Evolutionary conservation across 1,140 invertebrate species (phyloP).

Genomic region (Metopolophium dirhodum): DNA sequence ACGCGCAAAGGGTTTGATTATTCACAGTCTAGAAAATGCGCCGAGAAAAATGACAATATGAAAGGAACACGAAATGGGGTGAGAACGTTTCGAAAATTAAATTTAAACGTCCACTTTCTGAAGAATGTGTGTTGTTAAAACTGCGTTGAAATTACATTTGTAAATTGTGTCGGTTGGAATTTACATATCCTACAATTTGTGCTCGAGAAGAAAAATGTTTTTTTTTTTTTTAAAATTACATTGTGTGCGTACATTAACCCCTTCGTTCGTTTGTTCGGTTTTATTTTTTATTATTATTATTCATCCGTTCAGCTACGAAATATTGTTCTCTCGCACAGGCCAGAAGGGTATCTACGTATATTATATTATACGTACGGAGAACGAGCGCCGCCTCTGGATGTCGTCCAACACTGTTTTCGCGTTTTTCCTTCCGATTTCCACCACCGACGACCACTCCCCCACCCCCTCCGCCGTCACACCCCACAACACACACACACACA

Average conservation of each 20-base stretch:
- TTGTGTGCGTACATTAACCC: conserved; percentile 7
- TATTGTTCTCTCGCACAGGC: conserved; percentile 3
- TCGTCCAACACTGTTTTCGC: conserved; percentile 39
- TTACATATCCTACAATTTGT: neutral
- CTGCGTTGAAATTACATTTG: neutral
- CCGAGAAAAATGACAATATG: neutral
- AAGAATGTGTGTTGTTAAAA: neutral
- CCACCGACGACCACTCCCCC: neutral
- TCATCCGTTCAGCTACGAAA: neutral
- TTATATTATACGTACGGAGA: neutral
- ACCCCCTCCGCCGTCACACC: no score
- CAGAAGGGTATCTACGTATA: neutral
- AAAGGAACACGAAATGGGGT: neutral
- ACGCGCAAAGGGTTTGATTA: neutral
- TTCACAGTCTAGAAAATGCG: neutral
- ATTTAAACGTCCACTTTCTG: conserved; percentile 15
- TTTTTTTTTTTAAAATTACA: neutral
- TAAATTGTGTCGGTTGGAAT: neutral
- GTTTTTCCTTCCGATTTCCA: conserved; percentile 38
- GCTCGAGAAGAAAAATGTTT: neutral
- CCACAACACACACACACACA: no score
- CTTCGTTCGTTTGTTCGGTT: neutral
- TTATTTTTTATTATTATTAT: neutral
- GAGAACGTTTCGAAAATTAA: neutral
- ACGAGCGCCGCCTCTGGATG: neutral